Conservation (phyloP, 2,888 invertebrate genomes). For the Lathronympha strigana region DNA sequence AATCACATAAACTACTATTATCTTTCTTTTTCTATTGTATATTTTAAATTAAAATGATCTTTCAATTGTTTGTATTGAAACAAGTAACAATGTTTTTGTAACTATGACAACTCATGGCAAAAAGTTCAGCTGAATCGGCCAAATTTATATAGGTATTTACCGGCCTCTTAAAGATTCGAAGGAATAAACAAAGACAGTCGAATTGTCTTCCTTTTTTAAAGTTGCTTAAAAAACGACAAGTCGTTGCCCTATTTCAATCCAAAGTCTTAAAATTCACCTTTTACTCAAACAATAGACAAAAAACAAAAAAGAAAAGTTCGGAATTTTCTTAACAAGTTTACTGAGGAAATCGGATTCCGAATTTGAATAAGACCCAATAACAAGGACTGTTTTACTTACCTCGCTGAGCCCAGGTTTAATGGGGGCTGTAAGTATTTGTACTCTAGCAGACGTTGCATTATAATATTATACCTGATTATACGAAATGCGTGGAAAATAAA, state of each 20-base stretch:
- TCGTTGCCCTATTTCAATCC: constrained; percentile 33
- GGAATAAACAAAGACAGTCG: too few species aligned
- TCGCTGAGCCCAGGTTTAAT: constrained; percentile 21
- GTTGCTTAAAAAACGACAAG: neutral
- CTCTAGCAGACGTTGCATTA: constrained; percentile 18
- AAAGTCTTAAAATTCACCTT: constrained; percentile 44
- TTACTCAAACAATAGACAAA: constrained; percentile 58
- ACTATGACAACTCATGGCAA: too few species aligned
- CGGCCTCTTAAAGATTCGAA: too few species aligned
- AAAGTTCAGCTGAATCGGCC: too few species aligned
- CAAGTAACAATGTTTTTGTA: too few species aligned
- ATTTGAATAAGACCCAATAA: constrained; percentile 76
- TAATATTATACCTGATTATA: neutral
- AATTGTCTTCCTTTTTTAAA: neutral
- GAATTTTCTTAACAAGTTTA: constrained; percentile 77
- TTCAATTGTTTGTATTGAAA: too few species aligned
- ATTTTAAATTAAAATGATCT: too few species aligned
- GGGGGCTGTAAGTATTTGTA: constrained; percentile 10
- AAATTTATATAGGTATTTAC: too few species aligned
- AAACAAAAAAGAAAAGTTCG: constrained; percentile 61
- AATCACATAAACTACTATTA: too few species aligned
- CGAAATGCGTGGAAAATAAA: too few species aligned
- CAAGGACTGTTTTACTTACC: constrained; percentile 33
- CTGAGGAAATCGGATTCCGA: constrained; percentile 74
- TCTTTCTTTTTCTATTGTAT: too few species aligned